Base-by-base conservation (phyloP, 2,113 vertebrate species). In the Oxyruncus cristatus region DNA sequence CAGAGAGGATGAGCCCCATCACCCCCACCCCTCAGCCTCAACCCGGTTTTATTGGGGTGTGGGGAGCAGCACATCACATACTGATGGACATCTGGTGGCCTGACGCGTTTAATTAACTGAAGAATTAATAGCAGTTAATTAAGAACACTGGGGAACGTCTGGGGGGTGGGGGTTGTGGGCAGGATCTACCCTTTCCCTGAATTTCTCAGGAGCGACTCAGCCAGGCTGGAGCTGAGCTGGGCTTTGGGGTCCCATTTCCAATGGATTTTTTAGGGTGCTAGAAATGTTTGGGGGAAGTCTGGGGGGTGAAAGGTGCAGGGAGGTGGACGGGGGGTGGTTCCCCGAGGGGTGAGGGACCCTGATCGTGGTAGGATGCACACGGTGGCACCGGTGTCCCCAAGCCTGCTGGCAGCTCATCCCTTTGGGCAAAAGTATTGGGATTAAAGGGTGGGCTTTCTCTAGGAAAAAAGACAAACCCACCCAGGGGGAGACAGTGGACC, bases 121-220 rank as follows among this genome's bases (percentile, higher is more conserved):
- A 37, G 32, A 73, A 73, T 8, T 39, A 27, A 14, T 12, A 5
- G 13, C 49, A 33, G 26, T 79, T 79, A 62, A 79, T 88, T 35
- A 55, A 30, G 5, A 33, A 50, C 37, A 3, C 17, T 5, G 24
- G 42, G 19, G 26, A 33, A 39, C 0, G 0, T 30, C 33, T 27
- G 1, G 6, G 5, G 13, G 8, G 39, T 41, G 6, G 6, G 5
- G 3, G 6, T 1, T 20, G 9, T 14, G 47, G 15, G 70, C 13
- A 19, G 59, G 79, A 56, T 79, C 75, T 89, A 58, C n/a, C 50
- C 8, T 50, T 65, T 39, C 27, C 59, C 56, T 28, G 59, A 27
- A n/a, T 73, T 70, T 77, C 21, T 22, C 35, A 9, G 63, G 55
- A 55, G 30, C 0, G 1, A 14, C 84, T 62, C 47, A 62, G 44